Evolutionary conservation across 2,888 invertebrate genomes (phyloP).

Genomic region (Spilarctia lutea): DNA sequence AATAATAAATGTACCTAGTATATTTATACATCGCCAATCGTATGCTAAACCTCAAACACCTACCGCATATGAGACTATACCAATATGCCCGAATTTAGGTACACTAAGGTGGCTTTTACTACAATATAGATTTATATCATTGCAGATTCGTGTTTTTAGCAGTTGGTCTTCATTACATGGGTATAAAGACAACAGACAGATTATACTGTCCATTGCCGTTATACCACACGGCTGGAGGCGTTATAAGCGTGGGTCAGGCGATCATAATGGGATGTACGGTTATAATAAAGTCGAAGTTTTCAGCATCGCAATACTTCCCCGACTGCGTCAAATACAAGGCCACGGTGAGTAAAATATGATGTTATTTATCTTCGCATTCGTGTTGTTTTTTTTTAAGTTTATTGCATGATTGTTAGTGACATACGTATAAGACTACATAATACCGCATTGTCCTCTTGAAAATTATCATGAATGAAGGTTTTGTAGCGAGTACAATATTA

Average conservation of each 20-base stretch:
- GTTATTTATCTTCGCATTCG: not conserved
- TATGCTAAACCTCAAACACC: not conserved
- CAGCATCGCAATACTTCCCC: slow-evolving; percentile 96
- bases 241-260: slow-evolving; percentile 94
- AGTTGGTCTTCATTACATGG: slow-evolving; percentile 89
- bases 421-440: not conserved
- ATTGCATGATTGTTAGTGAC: not conserved
- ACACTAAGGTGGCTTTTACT: not conserved
- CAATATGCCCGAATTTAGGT: not conserved
- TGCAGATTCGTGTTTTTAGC: slow-evolving; percentile 92
- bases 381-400: not conserved
- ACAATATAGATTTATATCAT: not conserved
- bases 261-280: slow-evolving; percentile 93
- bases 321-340: slow-evolving; percentile 98
- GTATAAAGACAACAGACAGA: slow-evolving; percentile 89
- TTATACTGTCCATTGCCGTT: slow-evolving; percentile 97
- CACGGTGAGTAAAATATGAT: slow-evolving; percentile 90
- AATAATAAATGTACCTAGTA: not conserved
- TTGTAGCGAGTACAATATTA: not conserved
- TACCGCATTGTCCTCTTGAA: not conserved
- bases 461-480: not conserved
- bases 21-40: not conserved
- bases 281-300: slow-evolving; percentile 96
- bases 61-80: no score
- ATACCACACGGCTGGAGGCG: slow-evolving; percentile 98